A percentile compares a stretch with the other conserved stretches of the same genome.
Evolutionary conservation across 1,140 invertebrate species (phyloP).

Genomic region (Drosophila nebulosa): DNA sequence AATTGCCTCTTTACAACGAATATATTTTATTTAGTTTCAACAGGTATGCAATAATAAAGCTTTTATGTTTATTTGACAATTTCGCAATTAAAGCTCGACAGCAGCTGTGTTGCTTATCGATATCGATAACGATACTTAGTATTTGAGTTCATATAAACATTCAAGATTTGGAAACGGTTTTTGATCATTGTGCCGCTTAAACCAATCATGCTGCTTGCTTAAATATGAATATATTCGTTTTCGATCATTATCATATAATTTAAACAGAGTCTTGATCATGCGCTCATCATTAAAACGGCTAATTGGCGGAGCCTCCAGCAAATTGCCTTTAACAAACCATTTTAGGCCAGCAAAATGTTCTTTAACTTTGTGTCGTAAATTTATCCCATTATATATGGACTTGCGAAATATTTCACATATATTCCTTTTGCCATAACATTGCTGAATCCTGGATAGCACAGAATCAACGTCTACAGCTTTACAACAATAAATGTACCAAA

Average conservation of each 20-base stretch:
- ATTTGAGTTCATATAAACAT: background rate
- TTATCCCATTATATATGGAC: conserved; percentile 35
- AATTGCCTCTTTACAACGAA: background rate
- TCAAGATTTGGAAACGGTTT: conserved; percentile 7
- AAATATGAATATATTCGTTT: conserved; percentile 42
- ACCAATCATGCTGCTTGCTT: conserved; percentile 22
- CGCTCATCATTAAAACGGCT: conserved; percentile 49
- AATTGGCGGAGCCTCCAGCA: conserved; percentile 46
- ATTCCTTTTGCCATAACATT: conserved; percentile 59
- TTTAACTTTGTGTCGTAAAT: conserved; percentile 41
- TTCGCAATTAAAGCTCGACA: background rate
- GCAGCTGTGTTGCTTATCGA: background rate
- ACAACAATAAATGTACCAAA: conserved; percentile 63
- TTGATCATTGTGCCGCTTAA: conserved; percentile 24
- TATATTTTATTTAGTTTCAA: background rate
- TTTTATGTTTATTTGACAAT: background rate
- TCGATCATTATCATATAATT: conserved; percentile 30
- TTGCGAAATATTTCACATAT: conserved; percentile 59
- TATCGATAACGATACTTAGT: background rate
- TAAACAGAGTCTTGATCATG: conserved; percentile 27
- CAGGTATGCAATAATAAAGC: background rate
- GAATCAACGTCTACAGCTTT: conserved; percentile 26
- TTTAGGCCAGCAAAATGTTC: conserved; percentile 42
- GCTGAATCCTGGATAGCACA: conserved; percentile 40
- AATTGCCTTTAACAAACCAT: conserved; percentile 56